Conservation (phyloP, 2,797 vertebrate species). For the Gambelia wislizenii region DNA sequence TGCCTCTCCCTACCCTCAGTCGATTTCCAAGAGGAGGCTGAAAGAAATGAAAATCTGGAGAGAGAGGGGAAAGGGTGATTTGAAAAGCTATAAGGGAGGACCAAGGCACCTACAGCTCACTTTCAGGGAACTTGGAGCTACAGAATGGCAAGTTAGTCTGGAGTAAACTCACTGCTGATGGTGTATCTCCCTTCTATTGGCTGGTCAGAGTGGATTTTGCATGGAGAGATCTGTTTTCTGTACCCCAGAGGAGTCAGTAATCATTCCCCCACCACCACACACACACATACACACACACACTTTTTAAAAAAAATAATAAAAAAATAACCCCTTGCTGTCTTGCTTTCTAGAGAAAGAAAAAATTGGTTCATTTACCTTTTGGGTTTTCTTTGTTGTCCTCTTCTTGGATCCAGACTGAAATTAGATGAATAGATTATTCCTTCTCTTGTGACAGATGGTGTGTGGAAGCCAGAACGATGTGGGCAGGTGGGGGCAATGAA, state of each 20-base stretch:
- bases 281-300: no score
- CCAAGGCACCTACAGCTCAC: not conserved
- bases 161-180: no score
- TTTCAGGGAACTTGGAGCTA: not conserved
- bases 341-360: not conserved
- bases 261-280: not conserved
- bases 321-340: not conserved
- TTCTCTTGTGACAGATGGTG: not conserved
- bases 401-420: not conserved
- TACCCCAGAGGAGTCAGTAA: not conserved
- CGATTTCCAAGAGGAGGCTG: not conserved
- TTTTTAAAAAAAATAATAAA: not conserved
- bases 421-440: no score
- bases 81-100: not conserved
- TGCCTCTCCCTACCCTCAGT: not conserved
- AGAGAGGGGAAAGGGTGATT: accelerated
- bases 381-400: not conserved
- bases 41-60: not conserved
- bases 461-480: not conserved
- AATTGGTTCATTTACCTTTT: not conserved
- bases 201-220: not conserved
- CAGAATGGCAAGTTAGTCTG: not conserved
- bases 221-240: no score
- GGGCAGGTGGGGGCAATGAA: not conserved
- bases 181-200: not conserved